phyloP scores from a whole-genome alignment of 2,888 invertebrate genomes.

The Volucella zonaria region DNA sequence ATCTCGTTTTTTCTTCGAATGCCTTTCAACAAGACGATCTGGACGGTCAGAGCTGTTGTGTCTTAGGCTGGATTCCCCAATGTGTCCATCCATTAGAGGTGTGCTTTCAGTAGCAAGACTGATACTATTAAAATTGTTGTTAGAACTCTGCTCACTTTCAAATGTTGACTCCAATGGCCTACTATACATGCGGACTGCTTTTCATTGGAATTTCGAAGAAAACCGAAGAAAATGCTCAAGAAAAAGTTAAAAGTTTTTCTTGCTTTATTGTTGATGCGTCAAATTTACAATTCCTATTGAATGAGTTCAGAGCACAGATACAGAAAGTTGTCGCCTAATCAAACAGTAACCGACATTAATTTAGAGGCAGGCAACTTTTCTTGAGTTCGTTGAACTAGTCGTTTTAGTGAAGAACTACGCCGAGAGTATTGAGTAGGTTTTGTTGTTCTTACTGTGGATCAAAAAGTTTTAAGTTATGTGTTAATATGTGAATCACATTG shows the following conservation, averaged over 20 bases:
- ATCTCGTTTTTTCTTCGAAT: slow-evolving; percentile 77
- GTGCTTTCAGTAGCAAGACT: slow-evolving; percentile 85
- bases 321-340: too few relatives aligned
- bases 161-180: slow-evolving; percentile 8
- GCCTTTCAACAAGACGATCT: slow-evolving; percentile 77
- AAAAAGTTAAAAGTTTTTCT: slow-evolving; percentile 35
- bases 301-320: not conserved
- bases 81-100: slow-evolving; percentile 93
- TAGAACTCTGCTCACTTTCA: slow-evolving; percentile 36
- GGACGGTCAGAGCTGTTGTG: slow-evolving; percentile 76
- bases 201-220: slow-evolving; percentile 49
- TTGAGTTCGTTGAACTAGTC: too few relatives aligned
- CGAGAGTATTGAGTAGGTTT: too few relatives aligned
- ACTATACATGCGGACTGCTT: slow-evolving; percentile 66
- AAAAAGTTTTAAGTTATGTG: too few relatives aligned
- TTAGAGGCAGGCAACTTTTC: too few relatives aligned
- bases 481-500: too few relatives aligned
- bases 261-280: slow-evolving; percentile 45
- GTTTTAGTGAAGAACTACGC: too few relatives aligned
- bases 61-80: slow-evolving; percentile 77
- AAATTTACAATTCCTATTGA: slow-evolving; percentile 4
- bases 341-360: too few relatives aligned
- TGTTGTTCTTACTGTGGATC: too few relatives aligned
- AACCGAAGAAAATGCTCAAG: slow-evolving; percentile 35
- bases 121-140: slow-evolving; percentile 27